Base-by-base conservation (phyloP, 1,140 invertebrate genomes). In the Sarcophaga bullata region DNA sequence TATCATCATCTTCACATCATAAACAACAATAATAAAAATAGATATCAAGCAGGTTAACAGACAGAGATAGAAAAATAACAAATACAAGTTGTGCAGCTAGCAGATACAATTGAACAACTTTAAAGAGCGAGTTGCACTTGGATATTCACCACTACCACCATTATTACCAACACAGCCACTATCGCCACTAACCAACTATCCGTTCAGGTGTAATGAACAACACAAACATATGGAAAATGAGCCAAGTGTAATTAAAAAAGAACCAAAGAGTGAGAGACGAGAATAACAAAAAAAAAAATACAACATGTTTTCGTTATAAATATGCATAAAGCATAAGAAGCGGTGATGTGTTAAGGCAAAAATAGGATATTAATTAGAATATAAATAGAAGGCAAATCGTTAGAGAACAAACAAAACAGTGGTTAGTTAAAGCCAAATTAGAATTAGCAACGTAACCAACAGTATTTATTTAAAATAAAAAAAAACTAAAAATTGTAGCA, bases 361-460 rank as follows among this genome's bases (percentile, higher is more conserved):
- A 68, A 19, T 19, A 68, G n/a, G 19, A n/a, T 2, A 37, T 37
- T 37, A 37, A 37, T 37, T 1, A 37, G 25, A 37, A 37, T 37
- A 37, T 37, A 37, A 37, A 37, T 37, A 58, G 54, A 58, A 58
- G 54, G 54, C n/a, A 58, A 25, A 68, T 19, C 17, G 19, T 37
- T 37, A 68, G 19, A n/a, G 6, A 68, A n/a, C 15, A 68, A 68
- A 25, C 62, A 68, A 68, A 68, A 68, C 7, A 19, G 19, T n/a
- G 17, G n/a, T 68, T 19, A 68, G n/a, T 68, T 19, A 68, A 25
- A 68, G n/a, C 62, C 62, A 68, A 68, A 68, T 68, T 68, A 68
- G 62, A 68, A 68, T 68, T 19, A 68, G 62, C 62, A 68, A 68
- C 62, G 62, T 68, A 68, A 68, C 62, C 62, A 68, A 68, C 62